Evolutionary conservation across 2,888 invertebrate species (phyloP), one percentile per base, ranked within the genome.

Genomic region (Diplazon laetatorius): DNA sequence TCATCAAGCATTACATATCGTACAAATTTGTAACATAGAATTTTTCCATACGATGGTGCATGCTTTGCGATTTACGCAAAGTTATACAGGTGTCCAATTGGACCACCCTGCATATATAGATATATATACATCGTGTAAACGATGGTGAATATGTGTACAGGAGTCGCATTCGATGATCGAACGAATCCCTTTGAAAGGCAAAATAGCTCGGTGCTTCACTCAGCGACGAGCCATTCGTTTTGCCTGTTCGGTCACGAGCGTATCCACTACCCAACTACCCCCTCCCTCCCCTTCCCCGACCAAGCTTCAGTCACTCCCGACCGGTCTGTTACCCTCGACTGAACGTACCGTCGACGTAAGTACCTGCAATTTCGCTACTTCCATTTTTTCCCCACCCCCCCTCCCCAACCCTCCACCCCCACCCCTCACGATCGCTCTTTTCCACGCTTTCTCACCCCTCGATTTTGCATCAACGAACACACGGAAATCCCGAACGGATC

Each of bases 151-250:
- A 48, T 70, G 16, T 55, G 30, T 9, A 35, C 25, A 12, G n/a
- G 48, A 59, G 25, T 50, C 48, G 59, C 14, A 35, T 52, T 62
- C 62, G 62, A 71, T 62, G 62, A 71, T 60, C 62, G 60, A 70
- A 37, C 50, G 42, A n/a, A 25, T 8, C 30, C 42, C n/a, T 62
- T 52, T 60, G 52, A 62, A 52, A 52, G 16, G 50, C 30, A 52
- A n/a, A 71, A 71, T 42, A 44, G 62, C 39, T 42, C 10, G 42
- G 68, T 30, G 60, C 63, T 80, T 83, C 79, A 59, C 73, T 59
- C 68, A 37, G 8, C 25, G 50, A 66, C 60, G 22, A 75, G 59
- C 55, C 52, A 78, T 74, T 79, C 60, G 78, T 35, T 55, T 66
- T 59, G 60, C 35, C 59, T 48, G 65, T 35, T 22, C 52, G 63